phyloP scores from a whole-genome alignment of 2,888 invertebrate species.

The Trachelus tabidus region DNA sequence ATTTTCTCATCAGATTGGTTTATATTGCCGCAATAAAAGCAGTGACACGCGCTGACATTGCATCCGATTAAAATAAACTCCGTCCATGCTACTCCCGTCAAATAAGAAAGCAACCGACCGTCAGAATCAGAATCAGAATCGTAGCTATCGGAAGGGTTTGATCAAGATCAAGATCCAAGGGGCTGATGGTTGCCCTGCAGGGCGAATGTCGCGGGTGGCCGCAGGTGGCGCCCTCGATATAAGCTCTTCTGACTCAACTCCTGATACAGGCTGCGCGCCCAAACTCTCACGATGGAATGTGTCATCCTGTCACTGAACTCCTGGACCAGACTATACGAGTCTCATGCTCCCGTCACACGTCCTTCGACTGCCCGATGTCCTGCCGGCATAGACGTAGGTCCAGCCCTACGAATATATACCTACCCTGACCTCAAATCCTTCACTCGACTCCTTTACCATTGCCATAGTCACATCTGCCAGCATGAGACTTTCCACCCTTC shows the following conservation, averaged over 20 bases:
- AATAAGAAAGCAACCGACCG: not conserved
- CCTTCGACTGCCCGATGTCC: slow-evolving; percentile 35
- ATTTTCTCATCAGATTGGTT: not conserved
- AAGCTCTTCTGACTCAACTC: slow-evolving; percentile 51
- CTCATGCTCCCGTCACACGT: slow-evolving; percentile 49
- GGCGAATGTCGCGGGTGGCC: slow-evolving; percentile 58
- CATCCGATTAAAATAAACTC: not conserved
- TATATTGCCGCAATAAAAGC: not conserved
- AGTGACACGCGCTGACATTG: not conserved
- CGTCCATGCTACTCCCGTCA: not conserved
- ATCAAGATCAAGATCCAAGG: slow-evolving; percentile 54
- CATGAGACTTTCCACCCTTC: not conserved
- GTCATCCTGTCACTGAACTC: slow-evolving; percentile 64
- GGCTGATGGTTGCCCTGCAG: slow-evolving; percentile 40
- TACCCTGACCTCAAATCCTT: not conserved
- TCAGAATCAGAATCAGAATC: slow-evolving; percentile 4
- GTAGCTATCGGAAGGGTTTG: slow-evolving; percentile 46
- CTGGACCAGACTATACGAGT: slow-evolving; percentile 42
- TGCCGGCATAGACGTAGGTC: slow-evolving; percentile 16
- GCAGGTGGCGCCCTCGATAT: slow-evolving; percentile 61
- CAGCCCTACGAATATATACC: not conserved
- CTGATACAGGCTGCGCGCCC: slow-evolving; percentile 52
- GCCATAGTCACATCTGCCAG: not conserved
- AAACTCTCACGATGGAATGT: slow-evolving; percentile 63
- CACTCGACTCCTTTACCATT: not conserved